A percentile compares a stretch with the other conserved stretches of the same genome.
These are phyloP conservation scores for Laticauda colubrina DNA, from an alignment of 2,113 vertebrate genomes.

Conservation along the genomic window DNA sequence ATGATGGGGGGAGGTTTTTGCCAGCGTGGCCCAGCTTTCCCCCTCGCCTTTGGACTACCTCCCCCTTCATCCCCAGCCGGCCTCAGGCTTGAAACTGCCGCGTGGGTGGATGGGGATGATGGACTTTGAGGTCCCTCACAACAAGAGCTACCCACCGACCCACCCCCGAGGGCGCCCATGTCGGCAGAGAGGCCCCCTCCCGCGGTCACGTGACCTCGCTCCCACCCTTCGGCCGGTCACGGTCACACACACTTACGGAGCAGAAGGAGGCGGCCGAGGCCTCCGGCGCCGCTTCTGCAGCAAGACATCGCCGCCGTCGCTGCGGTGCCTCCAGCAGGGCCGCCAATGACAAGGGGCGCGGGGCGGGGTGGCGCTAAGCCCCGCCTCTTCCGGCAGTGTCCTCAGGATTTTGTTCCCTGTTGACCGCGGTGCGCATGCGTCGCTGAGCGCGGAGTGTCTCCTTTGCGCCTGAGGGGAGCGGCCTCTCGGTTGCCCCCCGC, in stretches of 20 bases:
- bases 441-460: fast-evolving
- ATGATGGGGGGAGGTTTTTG: background rate
- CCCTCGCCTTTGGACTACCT: no score
- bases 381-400: background rate
- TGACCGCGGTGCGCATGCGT: background rate
- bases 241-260: background rate
- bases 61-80: no score
- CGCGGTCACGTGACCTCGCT: background rate
- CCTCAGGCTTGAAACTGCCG: no score
- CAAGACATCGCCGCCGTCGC: constrained; percentile 10
- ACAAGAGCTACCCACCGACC: background rate
- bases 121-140: background rate
- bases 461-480: background rate
- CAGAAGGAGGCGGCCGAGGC: constrained; percentile 25
- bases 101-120: background rate
- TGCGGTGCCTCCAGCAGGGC: background rate
- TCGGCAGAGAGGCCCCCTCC: background rate
- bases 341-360: constrained; percentile 6
- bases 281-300: constrained; percentile 1
- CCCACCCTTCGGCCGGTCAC: background rate
- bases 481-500: no score
- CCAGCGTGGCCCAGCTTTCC: no score
- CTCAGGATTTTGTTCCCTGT: no score
- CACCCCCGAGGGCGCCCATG: background rate
- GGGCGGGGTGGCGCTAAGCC: background rate